A percentile compares a stretch with the other conserved stretches of the same genome.
Evolutionary conservation across 2,888 invertebrate species (phyloP).

Genomic region (Leucophenga maculata): DNA sequence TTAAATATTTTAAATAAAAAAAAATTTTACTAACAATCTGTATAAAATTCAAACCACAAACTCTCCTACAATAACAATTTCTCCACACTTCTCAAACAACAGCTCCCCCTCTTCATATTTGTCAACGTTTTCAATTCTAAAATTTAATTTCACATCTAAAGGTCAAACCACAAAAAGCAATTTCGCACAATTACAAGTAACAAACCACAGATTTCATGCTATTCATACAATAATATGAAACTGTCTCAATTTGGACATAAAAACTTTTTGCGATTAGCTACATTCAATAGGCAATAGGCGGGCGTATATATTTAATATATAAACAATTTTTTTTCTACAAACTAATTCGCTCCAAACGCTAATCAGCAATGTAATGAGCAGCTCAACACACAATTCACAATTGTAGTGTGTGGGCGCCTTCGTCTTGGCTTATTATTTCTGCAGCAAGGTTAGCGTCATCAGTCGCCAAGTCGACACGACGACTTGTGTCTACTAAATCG

Average conservation of each 20-base stretch:
- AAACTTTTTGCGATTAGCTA: constrained; percentile 8
- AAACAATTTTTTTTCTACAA: not conserved
- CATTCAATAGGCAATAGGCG: constrained; percentile 1
- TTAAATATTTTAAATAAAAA: no score
- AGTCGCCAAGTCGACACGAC: not conserved
- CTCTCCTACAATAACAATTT: no score
- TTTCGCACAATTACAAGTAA: constrained; percentile 13
- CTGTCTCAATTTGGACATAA: not conserved
- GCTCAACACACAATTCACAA: not conserved
- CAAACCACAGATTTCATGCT: constrained; percentile 18
- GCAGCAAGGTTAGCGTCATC: constrained; percentile 18
- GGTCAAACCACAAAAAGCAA: constrained; percentile 22
- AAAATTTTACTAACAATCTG: no score
- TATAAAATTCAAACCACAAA: no score
- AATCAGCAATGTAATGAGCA: constrained; percentile 18
- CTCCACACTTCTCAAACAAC: no score
- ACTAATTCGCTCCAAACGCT: not conserved
- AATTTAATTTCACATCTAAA: no score
- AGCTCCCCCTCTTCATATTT: no score
- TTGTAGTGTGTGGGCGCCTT: not conserved
- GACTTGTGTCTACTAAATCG: not conserved
- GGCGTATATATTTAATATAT: not conserved
- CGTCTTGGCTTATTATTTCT: not conserved
- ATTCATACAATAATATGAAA: not conserved
- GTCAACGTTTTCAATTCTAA: no score